Conservation (phyloP, 2,888 invertebrate genomes). For the Chrysolina americana region DNA sequence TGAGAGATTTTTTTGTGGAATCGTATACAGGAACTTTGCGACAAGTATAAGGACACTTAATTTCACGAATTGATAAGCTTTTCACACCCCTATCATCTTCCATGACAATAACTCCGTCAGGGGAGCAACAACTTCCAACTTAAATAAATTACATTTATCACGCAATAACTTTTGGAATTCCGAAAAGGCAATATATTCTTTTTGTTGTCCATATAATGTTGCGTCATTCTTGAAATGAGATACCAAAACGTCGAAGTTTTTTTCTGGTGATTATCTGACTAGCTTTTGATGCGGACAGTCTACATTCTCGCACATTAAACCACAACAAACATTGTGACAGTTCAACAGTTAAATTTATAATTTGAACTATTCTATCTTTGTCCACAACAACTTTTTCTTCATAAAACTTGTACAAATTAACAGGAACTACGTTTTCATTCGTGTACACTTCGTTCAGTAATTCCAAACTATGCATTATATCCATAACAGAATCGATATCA, state of each 20-base stretch:
- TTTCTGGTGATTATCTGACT: too few relatives aligned
- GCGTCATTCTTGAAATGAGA: slow-evolving; percentile 2
- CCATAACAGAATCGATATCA: background rate
- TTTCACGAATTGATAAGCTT: background rate
- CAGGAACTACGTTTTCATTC: background rate
- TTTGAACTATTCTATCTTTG: background rate
- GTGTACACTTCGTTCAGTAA: background rate
- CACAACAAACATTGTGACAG: background rate
- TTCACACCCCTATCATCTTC: background rate
- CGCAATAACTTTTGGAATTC: background rate
- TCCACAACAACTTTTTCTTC: background rate
- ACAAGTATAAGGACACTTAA: background rate
- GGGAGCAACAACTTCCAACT: background rate
- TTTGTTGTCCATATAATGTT: background rate
- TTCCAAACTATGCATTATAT: slow-evolving; percentile 3
- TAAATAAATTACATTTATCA: background rate
- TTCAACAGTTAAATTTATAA: background rate
- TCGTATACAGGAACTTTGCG: background rate
- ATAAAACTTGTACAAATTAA: background rate
- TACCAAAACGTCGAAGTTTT: too few relatives aligned
- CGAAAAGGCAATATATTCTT: background rate
- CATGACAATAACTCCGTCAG: background rate
- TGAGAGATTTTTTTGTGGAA: background rate
- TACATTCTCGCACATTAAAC: background rate
- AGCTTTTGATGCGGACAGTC: background rate